A percentile compares a stretch with the other conserved stretches of the same genome.
These are phyloP conservation scores for Xenopus borealis DNA, from an alignment of 2,113 vertebrate species.

Conservation along the genomic window DNA sequence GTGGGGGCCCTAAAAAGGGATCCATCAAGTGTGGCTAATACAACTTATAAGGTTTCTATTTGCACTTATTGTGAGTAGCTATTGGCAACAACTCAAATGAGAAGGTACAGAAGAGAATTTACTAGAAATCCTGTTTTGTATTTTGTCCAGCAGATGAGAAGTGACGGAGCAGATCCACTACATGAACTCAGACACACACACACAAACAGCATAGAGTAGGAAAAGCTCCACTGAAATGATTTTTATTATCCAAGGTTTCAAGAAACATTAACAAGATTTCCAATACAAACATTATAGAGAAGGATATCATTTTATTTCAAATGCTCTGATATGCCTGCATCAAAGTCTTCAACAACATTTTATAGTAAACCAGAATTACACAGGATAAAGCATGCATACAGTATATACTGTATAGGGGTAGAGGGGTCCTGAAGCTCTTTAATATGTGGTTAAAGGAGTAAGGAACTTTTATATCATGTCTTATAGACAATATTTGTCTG, in stretches of 20 bases:
- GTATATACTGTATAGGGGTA: slow-evolving; percentile 46
- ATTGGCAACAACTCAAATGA: no score
- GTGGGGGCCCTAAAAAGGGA: no score
- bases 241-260: slow-evolving; percentile 66
- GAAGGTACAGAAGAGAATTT: no score
- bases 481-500: neutral
- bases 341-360: slow-evolving; percentile 65
- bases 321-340: slow-evolving; percentile 76
- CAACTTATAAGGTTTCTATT: no score
- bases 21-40: no score
- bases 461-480: no score
- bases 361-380: slow-evolving; percentile 44
- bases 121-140: no score
- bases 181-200: no score
- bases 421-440: slow-evolving; percentile 1
- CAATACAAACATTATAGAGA: slow-evolving; percentile 50
- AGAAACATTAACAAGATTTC: slow-evolving; percentile 59
- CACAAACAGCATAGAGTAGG: no score
- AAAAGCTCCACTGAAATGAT: slow-evolving; percentile 29
- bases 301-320: slow-evolving; percentile 51
- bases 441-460: neutral
- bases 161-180: no score
- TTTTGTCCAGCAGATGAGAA: no score
- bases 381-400: slow-evolving; percentile 58
- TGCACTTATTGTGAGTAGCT: no score